Evolutionary conservation across 2,113 vertebrate species (phyloP), one percentile per base, ranked within the genome.

Genomic region (Eudyptes chrysolophus): DNA sequence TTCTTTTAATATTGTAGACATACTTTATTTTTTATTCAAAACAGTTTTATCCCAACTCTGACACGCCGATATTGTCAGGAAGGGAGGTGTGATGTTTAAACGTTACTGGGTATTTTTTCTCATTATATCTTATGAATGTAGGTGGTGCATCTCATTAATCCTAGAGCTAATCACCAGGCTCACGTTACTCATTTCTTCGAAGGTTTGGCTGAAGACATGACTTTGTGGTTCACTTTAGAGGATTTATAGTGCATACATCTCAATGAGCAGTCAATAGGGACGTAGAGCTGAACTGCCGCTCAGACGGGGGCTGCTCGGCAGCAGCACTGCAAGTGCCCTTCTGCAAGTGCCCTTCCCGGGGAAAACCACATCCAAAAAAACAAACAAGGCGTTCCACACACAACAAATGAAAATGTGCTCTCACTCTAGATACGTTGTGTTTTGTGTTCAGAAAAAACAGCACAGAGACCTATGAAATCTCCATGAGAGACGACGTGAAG

Each of bases 11-110:
- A 97, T 96, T 97, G 97, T 89, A 97, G 97, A 92, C 97, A 71
- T 89, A 96, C 95, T 93, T 95, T 96, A 96, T 96, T 97, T 95
- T 95, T 95, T 96, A 97, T 97, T 97, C 97, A 97, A 90, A 97
- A 95, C 90, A 96, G 92, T 95, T 97, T 95, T 95, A 97, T 96
- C 93, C 92, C 76, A 81, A 80, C 79, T 70, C 84, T 97, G 97
- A 93, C 95, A 97, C 7, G 8, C 69, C 1, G 34, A 94, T 94
- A 94, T 61, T 94, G 89, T 91, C 94, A 81, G 90, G 93, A 86
- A 96, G 83, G 91, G 38, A 90, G 68, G 57, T 87, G 82, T 64
- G 70, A 84, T 92, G 87, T 92, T 89, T 89, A 84, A 97, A 90
- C 0, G 3, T 66, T 77, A 30, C 84, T 14, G 58, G 89, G 87